Conservation (phyloP, 2,888 invertebrate species). For the Gryllus longicercus region DNA sequence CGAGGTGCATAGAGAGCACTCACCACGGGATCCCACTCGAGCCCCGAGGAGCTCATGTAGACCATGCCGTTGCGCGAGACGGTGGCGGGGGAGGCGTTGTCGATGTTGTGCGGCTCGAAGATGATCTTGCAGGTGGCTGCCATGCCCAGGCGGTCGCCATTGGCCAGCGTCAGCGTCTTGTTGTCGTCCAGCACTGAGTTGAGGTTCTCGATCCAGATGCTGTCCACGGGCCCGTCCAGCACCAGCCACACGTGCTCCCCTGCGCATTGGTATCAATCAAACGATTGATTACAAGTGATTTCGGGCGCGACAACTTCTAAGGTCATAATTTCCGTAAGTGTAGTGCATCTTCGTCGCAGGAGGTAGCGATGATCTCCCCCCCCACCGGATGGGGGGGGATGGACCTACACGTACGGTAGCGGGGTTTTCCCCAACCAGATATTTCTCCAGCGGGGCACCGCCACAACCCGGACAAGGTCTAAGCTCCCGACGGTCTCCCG, state of each 20-base stretch:
- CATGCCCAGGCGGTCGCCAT: constrained; percentile 93
- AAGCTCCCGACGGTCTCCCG: too few relatives aligned
- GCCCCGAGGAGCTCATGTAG: constrained; percentile 94
- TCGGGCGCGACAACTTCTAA: too few relatives aligned
- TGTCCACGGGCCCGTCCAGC: constrained; percentile 93
- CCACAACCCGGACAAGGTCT: too few relatives aligned
- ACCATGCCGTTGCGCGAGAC: constrained; percentile 91
- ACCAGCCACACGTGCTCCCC: constrained; percentile 90
- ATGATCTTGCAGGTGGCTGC: constrained; percentile 91
- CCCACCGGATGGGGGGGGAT: too few relatives aligned
- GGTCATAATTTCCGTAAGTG: not conserved
- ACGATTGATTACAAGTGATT: constrained; percentile 20
- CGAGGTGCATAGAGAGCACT: constrained; percentile 42
- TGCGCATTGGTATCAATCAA: constrained; percentile 40
- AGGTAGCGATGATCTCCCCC: too few relatives aligned
- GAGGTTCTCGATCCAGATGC: constrained; percentile 97
- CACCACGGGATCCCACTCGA: constrained; percentile 89
- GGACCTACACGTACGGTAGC: too few relatives aligned
- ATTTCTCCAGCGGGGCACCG: too few relatives aligned
- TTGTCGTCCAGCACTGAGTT: constrained; percentile 97
- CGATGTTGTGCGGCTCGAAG: constrained; percentile 95
- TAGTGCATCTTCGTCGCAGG: too few relatives aligned
- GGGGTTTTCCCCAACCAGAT: too few relatives aligned
- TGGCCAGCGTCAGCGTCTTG: constrained; percentile 89
- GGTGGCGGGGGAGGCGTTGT: constrained; percentile 96